Evolutionary conservation across 2,888 invertebrate species (phyloP).

Genomic region (Bellardia pandia): DNA sequence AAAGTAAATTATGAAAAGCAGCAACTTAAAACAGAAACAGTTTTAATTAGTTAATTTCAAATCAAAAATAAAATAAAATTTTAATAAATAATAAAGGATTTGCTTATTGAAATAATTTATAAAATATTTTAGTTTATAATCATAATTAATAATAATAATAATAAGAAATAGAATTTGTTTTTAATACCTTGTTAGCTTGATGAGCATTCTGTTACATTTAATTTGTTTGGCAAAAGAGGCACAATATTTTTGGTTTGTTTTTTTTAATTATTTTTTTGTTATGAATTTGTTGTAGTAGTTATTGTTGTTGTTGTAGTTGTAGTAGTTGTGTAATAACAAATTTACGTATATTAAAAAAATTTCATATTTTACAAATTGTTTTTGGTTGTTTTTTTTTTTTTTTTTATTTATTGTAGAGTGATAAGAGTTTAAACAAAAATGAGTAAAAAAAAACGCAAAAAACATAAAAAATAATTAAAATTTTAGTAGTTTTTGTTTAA

Average conservation of each 20-base stretch:
- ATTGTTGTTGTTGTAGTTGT: conserved; percentile 67
- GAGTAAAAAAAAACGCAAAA: conserved; percentile 48
- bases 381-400: conserved; percentile 61
- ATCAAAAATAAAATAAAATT: conserved; percentile 27
- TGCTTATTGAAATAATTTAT: conserved; percentile 46
- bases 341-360: conserved; percentile 72
- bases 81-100: conserved; percentile 34
- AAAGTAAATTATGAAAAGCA: conserved; percentile 73
- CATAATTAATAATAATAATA: conserved; percentile 61
- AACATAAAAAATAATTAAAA: conserved; percentile 57
- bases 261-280: conserved; percentile 44
- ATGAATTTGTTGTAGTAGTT: conserved; percentile 74
- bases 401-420: conserved; percentile 61
- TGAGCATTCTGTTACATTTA: conserved; percentile 81
- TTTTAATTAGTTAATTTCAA: conserved; percentile 39
- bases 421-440: conserved; percentile 51
- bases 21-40: conserved; percentile 61
- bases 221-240: conserved; percentile 71
- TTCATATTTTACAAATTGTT: conserved; percentile 71
- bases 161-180: conserved; percentile 64
- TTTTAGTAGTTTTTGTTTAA: conserved; percentile 69
- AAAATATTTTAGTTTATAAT: conserved; percentile 73
- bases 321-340: conserved; percentile 74
- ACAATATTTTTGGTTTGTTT: conserved; percentile 32
- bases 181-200: conserved; percentile 84